Conservation (phyloP, 2,888 invertebrate species). For the Ormyrus thymus region DNA sequence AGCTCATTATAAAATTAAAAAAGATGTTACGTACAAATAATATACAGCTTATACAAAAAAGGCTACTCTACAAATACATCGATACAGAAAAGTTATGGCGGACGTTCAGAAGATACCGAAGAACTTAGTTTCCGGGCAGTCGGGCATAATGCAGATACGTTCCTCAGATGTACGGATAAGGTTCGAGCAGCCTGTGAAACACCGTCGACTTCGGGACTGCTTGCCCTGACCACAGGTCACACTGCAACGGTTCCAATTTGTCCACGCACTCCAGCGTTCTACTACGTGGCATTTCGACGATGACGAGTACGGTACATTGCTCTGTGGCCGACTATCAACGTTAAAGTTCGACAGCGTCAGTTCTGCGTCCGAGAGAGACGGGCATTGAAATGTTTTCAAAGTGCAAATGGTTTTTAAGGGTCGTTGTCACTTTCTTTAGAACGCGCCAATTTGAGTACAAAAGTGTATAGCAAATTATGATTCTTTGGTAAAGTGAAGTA, state of each 20-base stretch:
- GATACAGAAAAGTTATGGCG: too few species aligned
- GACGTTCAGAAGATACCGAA: slow-evolving; percentile 65
- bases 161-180: slow-evolving; percentile 77
- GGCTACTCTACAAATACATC: not conserved
- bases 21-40: not conserved
- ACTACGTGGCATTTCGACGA: not conserved
- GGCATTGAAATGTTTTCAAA: too few species aligned
- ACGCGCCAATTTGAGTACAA: not conserved
- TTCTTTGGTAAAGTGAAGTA: not conserved
- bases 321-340: slow-evolving; percentile 3
- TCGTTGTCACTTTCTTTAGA: not conserved
- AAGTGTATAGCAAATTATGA: not conserved
- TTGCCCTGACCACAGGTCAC: slow-evolving; percentile 81
- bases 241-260: slow-evolving; percentile 80
- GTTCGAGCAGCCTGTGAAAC: slow-evolving; percentile 72
- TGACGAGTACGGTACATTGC: not conserved
- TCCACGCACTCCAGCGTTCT: slow-evolving; percentile 74
- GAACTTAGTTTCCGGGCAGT: slow-evolving; percentile 72
- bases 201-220: slow-evolving; percentile 78
- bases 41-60: not conserved
- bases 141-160: slow-evolving; percentile 76
- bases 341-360: slow-evolving; percentile 9
- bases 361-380: not conserved
- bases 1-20: not conserved
- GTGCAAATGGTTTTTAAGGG: too few species aligned